Evolutionary conservation across 2,113 vertebrate species (phyloP).

Genomic region (Alligator mississippiensis): DNA sequence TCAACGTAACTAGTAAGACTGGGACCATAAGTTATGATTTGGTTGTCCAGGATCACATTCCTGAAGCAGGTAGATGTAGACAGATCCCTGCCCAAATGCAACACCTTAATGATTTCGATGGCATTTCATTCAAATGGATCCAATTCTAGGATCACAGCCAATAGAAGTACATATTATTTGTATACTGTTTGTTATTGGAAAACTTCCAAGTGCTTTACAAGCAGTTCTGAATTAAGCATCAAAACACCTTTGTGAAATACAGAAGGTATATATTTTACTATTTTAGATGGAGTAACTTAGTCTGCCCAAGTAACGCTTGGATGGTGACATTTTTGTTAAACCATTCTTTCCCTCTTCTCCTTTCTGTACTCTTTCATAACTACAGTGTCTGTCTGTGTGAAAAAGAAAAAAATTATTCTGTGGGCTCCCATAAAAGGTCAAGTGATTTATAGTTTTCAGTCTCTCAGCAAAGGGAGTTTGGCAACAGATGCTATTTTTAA

Average conservation of each 20-base stretch:
- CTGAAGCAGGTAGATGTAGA: rapidly evolving
- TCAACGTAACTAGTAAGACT: background rate
- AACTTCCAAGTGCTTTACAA: too few species aligned
- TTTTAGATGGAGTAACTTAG: background rate
- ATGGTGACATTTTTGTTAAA: background rate
- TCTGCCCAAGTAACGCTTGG: background rate
- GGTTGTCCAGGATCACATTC: background rate
- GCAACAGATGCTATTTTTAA: background rate
- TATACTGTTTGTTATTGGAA: background rate
- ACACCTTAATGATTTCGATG: background rate
- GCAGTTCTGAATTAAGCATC: background rate
- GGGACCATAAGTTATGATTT: background rate
- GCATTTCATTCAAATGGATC: background rate
- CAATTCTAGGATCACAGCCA: background rate
- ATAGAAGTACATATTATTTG: background rate
- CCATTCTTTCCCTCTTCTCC: background rate
- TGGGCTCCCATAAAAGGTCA: rapidly evolving
- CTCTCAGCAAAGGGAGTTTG: background rate
- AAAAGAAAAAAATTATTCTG: background rate
- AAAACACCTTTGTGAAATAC: background rate
- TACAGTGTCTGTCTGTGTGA: background rate
- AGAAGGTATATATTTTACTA: background rate
- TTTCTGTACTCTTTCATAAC: background rate
- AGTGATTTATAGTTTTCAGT: background rate
- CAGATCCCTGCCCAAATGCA: background rate